Conservation (phyloP, 2,888 invertebrate species). For the Drepanosiphum platanoidis region DNA sequence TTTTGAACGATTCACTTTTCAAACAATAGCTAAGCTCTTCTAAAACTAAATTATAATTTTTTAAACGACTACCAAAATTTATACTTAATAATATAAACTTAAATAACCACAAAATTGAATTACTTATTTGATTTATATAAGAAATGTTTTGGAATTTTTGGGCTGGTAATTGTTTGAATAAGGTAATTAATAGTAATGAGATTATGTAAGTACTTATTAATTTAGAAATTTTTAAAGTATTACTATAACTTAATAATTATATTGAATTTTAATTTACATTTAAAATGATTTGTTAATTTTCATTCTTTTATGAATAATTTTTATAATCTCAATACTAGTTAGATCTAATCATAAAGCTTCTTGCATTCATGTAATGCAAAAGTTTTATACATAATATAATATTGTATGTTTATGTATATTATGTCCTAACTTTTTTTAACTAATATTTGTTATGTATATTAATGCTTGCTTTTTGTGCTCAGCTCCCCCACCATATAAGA, state of each 20-base stretch:
- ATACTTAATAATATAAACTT: neutral
- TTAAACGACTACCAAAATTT: neutral
- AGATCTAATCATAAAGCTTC: constrained; percentile 23
- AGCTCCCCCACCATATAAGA: constrained; percentile 61
- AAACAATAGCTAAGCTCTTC: constrained; percentile 20
- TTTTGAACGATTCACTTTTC: neutral
- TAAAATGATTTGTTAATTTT: neutral
- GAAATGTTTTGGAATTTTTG: neutral
- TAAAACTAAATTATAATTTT: too few relatives aligned
- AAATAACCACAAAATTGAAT: neutral
- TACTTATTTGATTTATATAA: too few relatives aligned
- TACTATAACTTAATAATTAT: neutral
- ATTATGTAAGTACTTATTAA: neutral
- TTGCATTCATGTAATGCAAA: constrained; percentile 33
- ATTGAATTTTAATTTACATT: neutral
- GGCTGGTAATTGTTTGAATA: constrained; percentile 32
- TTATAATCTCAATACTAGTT: constrained; percentile 7
- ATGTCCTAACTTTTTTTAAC: constrained; percentile 52
- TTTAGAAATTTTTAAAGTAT: neutral
- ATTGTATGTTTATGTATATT: constrained; percentile 41
- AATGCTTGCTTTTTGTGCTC: constrained; percentile 62
- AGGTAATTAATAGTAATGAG: constrained; percentile 10
- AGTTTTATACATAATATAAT: constrained; percentile 3
- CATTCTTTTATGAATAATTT: neutral
- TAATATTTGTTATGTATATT: constrained; percentile 55